Conservation (phyloP, 2,113 vertebrate species). For the Psettodes erumei region DNA sequence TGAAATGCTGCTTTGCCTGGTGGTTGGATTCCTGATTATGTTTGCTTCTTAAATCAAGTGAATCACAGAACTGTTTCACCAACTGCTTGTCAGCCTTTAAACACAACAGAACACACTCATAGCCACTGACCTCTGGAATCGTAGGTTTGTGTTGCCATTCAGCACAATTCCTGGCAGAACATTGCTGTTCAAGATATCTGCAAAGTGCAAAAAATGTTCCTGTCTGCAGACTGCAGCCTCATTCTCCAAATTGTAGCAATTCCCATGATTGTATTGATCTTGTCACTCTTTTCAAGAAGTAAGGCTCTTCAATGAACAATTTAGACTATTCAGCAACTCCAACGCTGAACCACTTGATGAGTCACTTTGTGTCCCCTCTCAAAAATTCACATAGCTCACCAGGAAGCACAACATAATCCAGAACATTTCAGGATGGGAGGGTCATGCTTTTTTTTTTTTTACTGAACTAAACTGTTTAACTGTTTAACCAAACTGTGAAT, state of each 20-base stretch:
- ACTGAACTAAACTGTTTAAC: no score
- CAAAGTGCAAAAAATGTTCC: background rate
- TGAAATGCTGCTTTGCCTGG: background rate
- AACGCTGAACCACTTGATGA: background rate
- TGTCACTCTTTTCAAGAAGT: background rate
- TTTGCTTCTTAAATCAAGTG: background rate
- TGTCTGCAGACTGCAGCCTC: background rate
- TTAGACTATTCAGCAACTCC: background rate
- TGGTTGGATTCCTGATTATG: background rate
- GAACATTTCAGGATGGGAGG: background rate
- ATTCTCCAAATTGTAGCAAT: background rate
- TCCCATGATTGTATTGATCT: background rate
- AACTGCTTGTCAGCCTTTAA: background rate
- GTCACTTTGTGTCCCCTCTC: background rate
- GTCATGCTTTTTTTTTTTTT: background rate
- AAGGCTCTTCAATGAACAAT: background rate
- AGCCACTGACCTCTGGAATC: background rate
- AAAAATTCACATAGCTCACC: background rate
- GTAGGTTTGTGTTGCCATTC: background rate
- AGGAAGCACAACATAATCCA: conserved; percentile 6
- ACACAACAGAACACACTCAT: conserved; percentile 10
- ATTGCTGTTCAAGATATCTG: background rate
- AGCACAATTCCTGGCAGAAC: background rate
- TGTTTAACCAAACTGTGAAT: background rate
- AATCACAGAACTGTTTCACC: background rate